Conservation (phyloP, 1,140 invertebrate species). For the Brachionus koreanus region DNA sequence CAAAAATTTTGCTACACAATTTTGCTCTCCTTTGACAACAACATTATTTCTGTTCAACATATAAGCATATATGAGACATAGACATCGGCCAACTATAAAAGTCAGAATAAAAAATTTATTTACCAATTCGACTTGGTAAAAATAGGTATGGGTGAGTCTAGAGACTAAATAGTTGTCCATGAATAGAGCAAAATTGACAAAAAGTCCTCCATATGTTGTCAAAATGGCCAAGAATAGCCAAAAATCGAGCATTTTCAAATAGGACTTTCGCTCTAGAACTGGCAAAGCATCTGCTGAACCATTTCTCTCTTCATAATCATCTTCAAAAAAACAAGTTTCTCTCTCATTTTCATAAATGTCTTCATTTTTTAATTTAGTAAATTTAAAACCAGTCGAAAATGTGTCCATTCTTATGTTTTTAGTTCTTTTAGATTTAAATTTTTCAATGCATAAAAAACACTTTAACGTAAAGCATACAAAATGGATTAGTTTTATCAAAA, state of each 20-base stretch:
- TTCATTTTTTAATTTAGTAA: constrained; percentile 34
- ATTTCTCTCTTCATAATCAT: not conserved
- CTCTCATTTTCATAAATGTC: not conserved
- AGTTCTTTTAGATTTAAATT: not conserved
- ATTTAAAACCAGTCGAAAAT: not conserved
- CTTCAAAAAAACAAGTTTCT: not conserved
- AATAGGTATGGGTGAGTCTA: not conserved
- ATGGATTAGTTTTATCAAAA: not conserved
- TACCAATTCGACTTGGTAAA: constrained; percentile 13
- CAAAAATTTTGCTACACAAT: not conserved
- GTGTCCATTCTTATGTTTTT: not conserved
- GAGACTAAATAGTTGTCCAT: constrained; percentile 28
- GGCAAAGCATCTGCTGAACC: too few species aligned
- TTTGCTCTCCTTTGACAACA: not conserved
- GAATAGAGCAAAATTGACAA: constrained; percentile 12
- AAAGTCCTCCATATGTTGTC: not conserved
- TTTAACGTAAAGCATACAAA: not conserved
- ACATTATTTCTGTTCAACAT: not conserved
- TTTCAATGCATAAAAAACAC: not conserved
- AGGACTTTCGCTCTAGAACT: not conserved
- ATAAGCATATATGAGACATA: not conserved
- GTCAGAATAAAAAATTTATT: constrained; percentile 28
- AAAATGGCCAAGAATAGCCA: not conserved
- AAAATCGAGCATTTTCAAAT: not conserved
- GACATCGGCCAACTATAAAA: not conserved